Conservation (phyloP, 1,140 invertebrate genomes). For the Zaprionus camerounensis region DNA sequence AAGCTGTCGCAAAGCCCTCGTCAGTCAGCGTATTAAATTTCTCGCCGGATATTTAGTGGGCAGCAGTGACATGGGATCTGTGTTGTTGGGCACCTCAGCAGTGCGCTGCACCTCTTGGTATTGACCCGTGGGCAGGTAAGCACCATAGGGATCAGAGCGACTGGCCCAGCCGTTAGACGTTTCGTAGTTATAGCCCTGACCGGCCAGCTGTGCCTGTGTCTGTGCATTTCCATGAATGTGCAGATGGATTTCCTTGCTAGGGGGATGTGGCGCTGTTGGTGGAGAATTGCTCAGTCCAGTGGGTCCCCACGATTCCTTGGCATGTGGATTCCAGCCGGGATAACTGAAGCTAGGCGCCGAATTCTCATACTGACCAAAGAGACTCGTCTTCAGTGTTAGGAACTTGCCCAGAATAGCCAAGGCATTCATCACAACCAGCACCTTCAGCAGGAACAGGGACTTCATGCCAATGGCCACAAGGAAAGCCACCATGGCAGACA, state of each 20-base stretch:
- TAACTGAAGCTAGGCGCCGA: conserved; percentile 69
- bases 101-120: conserved; percentile 31
- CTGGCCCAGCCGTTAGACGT: conserved; percentile 68
- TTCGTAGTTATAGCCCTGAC: conserved; percentile 56
- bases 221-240: conserved; percentile 77
- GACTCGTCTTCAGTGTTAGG: conserved; percentile 67
- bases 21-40: conserved; percentile 58
- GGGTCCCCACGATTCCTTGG: conserved; percentile 60
- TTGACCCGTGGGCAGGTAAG: conserved; percentile 58
- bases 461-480: conserved; percentile 85
- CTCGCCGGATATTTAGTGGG: conserved; percentile 74
- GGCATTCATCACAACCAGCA: conserved; percentile 78
- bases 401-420: conserved; percentile 79
- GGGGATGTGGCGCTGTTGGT: conserved; percentile 38
- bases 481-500: conserved; percentile 84
- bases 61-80: conserved; percentile 65
- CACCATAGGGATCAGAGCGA: conserved; percentile 72
- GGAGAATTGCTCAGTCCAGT: conserved; percentile 39
- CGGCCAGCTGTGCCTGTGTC: conserved; percentile 59
- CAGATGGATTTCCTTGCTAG: conserved; percentile 80
- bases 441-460: conserved; percentile 84
- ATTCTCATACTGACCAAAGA: conserved; percentile 64
- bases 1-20: conserved; percentile 16
- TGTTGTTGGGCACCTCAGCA: conserved; percentile 62
- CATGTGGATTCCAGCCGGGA: conserved; percentile 70